Percentiles rank a stretch among this genome's conserved stretches.
Evolutionary conservation across 1,140 invertebrate genomes (phyloP).

Genomic region (Ooceraea biroi): DNA sequence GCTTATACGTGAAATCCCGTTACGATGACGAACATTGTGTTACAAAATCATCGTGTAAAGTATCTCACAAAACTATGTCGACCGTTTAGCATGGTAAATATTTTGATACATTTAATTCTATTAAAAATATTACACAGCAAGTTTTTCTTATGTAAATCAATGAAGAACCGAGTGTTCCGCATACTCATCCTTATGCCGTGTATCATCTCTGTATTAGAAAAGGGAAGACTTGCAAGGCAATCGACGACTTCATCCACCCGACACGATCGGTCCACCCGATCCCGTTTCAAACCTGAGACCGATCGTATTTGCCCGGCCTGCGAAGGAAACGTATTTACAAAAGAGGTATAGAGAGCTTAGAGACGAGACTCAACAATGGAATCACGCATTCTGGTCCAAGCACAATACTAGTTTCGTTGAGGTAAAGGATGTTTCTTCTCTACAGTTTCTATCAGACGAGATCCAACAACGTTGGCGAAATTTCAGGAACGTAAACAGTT

Average conservation of each 20-base stretch:
- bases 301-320: constrained; percentile 88
- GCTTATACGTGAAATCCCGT: too few species aligned
- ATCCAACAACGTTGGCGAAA: not conserved
- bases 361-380: constrained; percentile 91
- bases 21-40: not conserved
- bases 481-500: constrained; percentile 90
- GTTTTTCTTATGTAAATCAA: not conserved
- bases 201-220: constrained; percentile 8
- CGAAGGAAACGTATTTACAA: constrained; percentile 89
- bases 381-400: constrained; percentile 92
- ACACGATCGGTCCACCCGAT: constrained; percentile 92
- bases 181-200: not conserved
- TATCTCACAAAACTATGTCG: not conserved
- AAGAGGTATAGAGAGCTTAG: constrained; percentile 88
- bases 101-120: constrained; percentile 14
- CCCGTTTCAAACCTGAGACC: constrained; percentile 92
- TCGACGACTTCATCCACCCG: constrained; percentile 11
- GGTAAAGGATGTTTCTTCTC: constrained; percentile 79
- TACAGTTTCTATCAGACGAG: not conserved
- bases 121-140: not conserved
- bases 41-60: not conserved
- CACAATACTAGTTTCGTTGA: constrained; percentile 91
- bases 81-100: constrained; percentile 27
- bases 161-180: not conserved
- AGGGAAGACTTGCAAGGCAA: not conserved